Evolutionary conservation across 2,888 invertebrate genomes (phyloP), one percentile per base, ranked within the genome.

Genomic region (Allygus modestus): DNA sequence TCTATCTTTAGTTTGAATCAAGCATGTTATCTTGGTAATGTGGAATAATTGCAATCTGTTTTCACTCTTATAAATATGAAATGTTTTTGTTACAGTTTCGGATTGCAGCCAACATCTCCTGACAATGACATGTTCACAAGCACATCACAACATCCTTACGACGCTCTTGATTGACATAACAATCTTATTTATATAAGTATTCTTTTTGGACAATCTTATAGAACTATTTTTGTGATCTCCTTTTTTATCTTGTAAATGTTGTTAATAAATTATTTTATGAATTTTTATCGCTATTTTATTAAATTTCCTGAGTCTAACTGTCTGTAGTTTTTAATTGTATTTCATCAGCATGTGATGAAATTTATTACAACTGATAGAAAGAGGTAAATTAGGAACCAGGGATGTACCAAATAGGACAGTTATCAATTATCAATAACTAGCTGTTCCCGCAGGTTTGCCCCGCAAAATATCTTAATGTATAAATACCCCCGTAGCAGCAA

Each of bases 91-190:
- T 58, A 0, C 58, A 58, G 58, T 58, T 58, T 58, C 15, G 58
- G 58, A 23, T 4, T 58, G 23, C 20, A 23, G 58, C 23, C 58
- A 5, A 15, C 46, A 46, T 58, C 20, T 23, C 23, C 58, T 12
- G 58, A 58, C 12, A 23, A 23, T 12, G 20, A 23, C 58, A 65
- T 65, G 28, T 65, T 65, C 31, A 28, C 17, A 65, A 65, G 73
- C 20, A 41, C 41, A 73, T 73, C 26, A 12, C 73, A 73, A 41
- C 73, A 73, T 20, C 73, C 73, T 20, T 73, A 73, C 15, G 73
- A 73, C 28, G 73, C 37, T 9, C 41, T 73, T 20, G 73, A 73
- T 20, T 73, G 15, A 73, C n/a, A n/a, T 11, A 17, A 1, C 26
- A 37, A 12, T 73, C 9, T 73, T 33, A 33, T 37, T n/a, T 11